Evolutionary conservation across 2,888 invertebrate genomes (phyloP).

Genomic region (Rhingia rostrata): DNA sequence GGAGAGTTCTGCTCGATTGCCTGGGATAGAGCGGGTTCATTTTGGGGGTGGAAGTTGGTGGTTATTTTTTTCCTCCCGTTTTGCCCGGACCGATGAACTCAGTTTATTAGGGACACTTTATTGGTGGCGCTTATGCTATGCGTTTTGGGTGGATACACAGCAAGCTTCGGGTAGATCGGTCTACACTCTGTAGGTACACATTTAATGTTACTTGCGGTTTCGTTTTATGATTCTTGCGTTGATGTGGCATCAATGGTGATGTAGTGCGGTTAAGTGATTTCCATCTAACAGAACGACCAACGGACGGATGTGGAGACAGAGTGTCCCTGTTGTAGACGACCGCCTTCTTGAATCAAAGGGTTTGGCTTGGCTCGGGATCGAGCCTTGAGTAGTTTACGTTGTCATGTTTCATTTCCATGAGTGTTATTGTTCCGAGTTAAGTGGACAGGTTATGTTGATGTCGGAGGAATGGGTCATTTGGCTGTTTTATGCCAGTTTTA

Average conservation of each 20-base stretch:
- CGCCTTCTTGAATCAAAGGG: conserved; percentile 37
- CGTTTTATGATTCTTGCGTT: conserved; percentile 73
- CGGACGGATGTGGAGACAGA: neutral
- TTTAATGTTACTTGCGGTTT: conserved; percentile 70
- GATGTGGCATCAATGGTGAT: conserved; percentile 72
- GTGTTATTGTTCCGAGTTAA: conserved; percentile 68
- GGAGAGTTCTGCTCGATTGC: conserved; percentile 28
- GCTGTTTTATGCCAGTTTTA: conserved; percentile 63
- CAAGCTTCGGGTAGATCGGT: conserved; percentile 1
- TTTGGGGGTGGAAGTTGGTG: neutral
- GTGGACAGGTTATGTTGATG: conserved; percentile 73
- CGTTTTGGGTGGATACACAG: conserved; percentile 19
- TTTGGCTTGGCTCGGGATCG: neutral
- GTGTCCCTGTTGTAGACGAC: neutral
- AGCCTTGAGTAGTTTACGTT: conserved; percentile 68
- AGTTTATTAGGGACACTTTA: conserved; percentile 70
- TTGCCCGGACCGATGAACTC: conserved; percentile 47
- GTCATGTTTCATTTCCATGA: conserved; percentile 71
- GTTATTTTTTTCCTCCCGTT: conserved; percentile 12
- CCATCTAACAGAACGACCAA: conserved; percentile 21
- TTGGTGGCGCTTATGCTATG: conserved; percentile 57
- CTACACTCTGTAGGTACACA: neutral
- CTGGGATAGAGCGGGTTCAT: conserved; percentile 22
- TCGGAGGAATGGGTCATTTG: conserved; percentile 57
- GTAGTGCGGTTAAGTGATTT: conserved; percentile 73